Evolutionary conservation across 2,888 invertebrate species (phyloP).

Genomic region (Meteorus cinctellus): DNA sequence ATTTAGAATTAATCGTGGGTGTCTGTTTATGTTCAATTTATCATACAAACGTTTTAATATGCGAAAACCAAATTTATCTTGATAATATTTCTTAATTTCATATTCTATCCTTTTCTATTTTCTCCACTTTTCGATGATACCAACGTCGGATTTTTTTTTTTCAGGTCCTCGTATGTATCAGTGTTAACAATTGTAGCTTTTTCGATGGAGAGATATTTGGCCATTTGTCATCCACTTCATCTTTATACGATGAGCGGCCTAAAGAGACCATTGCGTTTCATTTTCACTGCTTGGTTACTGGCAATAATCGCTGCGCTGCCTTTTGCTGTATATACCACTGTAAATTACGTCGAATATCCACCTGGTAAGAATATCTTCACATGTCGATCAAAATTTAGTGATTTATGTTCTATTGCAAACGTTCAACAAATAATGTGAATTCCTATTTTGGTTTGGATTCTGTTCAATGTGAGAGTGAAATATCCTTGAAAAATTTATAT

Average conservation of each 20-base stretch:
- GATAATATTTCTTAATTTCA: background rate
- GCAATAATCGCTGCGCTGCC: slow-evolving; percentile 85
- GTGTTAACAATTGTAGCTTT: slow-evolving; percentile 93
- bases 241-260: slow-evolving; percentile 88
- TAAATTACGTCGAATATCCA: slow-evolving; percentile 84
- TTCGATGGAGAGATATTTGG: slow-evolving; percentile 90
- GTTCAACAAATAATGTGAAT: no score
- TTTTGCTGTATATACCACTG: slow-evolving; percentile 82
- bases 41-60: background rate
- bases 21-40: background rate
- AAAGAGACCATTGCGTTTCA: slow-evolving; percentile 85
- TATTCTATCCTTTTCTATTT: background rate
- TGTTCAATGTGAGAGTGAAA: no score
- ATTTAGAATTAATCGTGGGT: background rate
- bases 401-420: no score
- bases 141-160: slow-evolving; percentile 55
- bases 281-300: slow-evolving; percentile 84
- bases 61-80: no score
- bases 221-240: slow-evolving; percentile 91
- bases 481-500: no score
- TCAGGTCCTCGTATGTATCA: slow-evolving; percentile 90
- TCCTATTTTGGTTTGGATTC: no score
- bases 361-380: slow-evolving; percentile 72
- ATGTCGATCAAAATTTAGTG: no score
- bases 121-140: no score